Evolutionary conservation across 2,888 invertebrate genomes (phyloP), one percentile per base, ranked within the genome.

Genomic region (Cordilura impudica): DNA sequence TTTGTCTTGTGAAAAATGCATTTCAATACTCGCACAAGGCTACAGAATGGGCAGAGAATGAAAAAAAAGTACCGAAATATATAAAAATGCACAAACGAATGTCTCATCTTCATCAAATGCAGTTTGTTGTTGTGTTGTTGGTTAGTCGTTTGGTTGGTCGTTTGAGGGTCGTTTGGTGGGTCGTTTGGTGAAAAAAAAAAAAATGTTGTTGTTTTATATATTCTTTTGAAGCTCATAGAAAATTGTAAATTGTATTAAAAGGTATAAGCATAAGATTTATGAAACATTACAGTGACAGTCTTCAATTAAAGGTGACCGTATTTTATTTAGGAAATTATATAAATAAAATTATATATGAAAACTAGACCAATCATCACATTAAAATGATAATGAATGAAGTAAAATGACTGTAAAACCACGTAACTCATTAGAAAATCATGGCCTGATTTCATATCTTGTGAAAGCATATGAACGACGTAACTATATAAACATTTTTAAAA

Each of bases 31-130:
- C n/a, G n/a, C n/a, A n/a, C 69, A 26, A 35, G 31, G 31, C 69
- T 69, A 16, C 5, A 61, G 53, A 61, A n/a, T n/a, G n/a, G 31
- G 10, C 19, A 16, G 31, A 56, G 23, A 19, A 39, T 12, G 35
- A 26, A 7, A 58, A 31, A 12, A 18, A 51, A 29, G 26, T 26
- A 26, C 7, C 39, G n/a, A 19, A 31, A 21, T 7, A 21, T 26
- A 12, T 10, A 47, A n/a, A 19, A 16, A 18, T 29, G 39, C 16
- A 56, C 31, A 26, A 39, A 29, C 19, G 60, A 47, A 51, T 54
- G 35, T 69, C 49, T 63, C 63, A 75, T 63, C 69, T 69, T 70
- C 63, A 75, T 70, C 75, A 75, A 61, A 71, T 72, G 43, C 47
- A 39, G 61, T 43, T 71, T 21, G 53, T 61, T 49, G 35, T 51